Base-by-base conservation (phyloP, 2,888 invertebrate species). In the Vannuccia rotundouncinata region DNA sequence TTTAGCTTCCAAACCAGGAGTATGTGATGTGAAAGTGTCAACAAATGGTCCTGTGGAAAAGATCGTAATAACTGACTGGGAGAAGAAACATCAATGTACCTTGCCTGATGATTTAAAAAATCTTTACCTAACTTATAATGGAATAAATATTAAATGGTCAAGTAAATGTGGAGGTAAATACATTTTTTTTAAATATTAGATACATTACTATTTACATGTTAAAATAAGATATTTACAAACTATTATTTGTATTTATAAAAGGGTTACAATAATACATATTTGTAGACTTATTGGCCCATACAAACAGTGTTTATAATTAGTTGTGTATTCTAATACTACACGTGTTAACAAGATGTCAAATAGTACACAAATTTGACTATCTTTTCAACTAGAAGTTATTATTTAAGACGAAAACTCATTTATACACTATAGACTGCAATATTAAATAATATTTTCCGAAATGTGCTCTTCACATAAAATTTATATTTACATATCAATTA, bases 101-200 rank as follows among this genome's bases (percentile, higher is more conserved):
- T 82, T 88, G 30, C 86, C 87, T 2, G 85, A 85, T 66, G 88
- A 88, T 82, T 80, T 88, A 76, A 86, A 86, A 79, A 85, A 82
- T 79, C 88, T 87, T 80, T 88, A 85, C 82, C 82, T 85, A 31
- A 85, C 86, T 1, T 84, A 84, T 76, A 85, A 88, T 85, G 88
- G 88, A 10, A 84, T 87, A 78, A 83, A 84, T 77, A 80, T 88
- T 17, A 85, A 85, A 28, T 88, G 88, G 87, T 85, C 83, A 82
- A 85, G 85, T 1, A 86, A 86, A 80, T 79, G 80, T 59, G 45
- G 79, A 79, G 79, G 79, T 79, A 22, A 22, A 27, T 13, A 66
- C 25, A n/a, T 22, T 17, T 45, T 45, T 45, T 45, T 45, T 5
- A 13, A 45, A 13, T 45, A 45, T 45, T 45, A 45, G 5, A 45